Evolutionary conservation across 1,140 invertebrate species (phyloP), one percentile per base, ranked within the genome.

Genomic region (Drosophila repletoides): DNA sequence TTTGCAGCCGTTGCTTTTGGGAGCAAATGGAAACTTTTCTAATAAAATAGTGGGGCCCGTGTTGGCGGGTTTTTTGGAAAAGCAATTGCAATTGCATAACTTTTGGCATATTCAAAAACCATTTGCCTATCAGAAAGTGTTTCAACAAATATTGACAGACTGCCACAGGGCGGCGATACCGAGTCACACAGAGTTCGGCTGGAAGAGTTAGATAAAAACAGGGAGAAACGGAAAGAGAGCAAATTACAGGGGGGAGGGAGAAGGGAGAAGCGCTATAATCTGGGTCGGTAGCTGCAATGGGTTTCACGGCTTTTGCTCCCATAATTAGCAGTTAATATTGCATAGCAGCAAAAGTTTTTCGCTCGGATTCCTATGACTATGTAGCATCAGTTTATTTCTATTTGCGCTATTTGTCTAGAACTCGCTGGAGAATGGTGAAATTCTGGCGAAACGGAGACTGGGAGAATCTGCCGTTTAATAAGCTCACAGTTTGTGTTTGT

Each of bases 91-190:
- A 84, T 84, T 84, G 74, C 71, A 59, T 15, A 83, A 83, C 79
- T 83, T 83, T 84, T 56, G 76, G 68, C 68, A 76, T 76, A 81
- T 81, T 83, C 77, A 83, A 83, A 83, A 83, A 73, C 73, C 77
- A 83, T 83, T 79, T 60, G 80, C 52, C 80, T 80, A 86, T 86
- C 80, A 86, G 68, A 79, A 84, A 86, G 80, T 80, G 80, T 86
- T 86, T 86, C 60, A 76, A 80, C 80, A 80, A 86, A 86, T 86
- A 86, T 86, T 86, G 80, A 86, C 80, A 86, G 80, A 86, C 75
- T n/a, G 45, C 56, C 31, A 46, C 43, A 43, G 41, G 26, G 14
- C 52, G 41, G 53, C 61, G 26, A 56, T 56, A 33, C 14, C 52
- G 12, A 46, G 41, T 52, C 48, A 21, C 46, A 48, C 45, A 59